Evolutionary conservation across 2,797 vertebrate species (phyloP), one percentile per base, ranked within the genome.

Genomic region (Lepilemur ruficaudatus): DNA sequence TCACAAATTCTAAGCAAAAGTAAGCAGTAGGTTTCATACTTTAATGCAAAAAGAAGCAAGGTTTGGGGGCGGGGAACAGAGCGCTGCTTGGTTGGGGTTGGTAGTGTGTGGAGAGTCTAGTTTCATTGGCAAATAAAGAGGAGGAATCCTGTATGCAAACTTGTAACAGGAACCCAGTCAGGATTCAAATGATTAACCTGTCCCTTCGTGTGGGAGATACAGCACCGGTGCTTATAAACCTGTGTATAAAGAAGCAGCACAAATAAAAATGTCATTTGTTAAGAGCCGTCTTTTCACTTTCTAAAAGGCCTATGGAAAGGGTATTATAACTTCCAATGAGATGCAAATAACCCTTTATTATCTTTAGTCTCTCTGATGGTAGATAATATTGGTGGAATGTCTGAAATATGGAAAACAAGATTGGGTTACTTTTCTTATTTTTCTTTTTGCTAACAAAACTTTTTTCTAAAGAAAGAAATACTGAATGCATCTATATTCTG

Each of bases 131-230:
- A 93, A 78, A 92, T 86, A 95, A 80, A 92, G 70, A 93, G 18
- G 32, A 17, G 75, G 38, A 79, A 88, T 94, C 48, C 80, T 89
- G 50, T 93, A 92, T 82, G 86, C 91, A 95, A 91, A 85, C 76
- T 48, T 96, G 86, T 90, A 97, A 93, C 30, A 69, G 84, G 70
- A 98, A 76, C 52, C 52, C 52, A 61, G 72, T 85, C 57, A 82
- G 23, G 43, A 89, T 55, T 90, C 55, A 82, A 35, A 73, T 32
- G 43, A 17, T 95, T 83, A 91, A 94, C 70, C 75, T 94, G 75
- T 82, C 48, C 38, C 61, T 93, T 50, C 50, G 22, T 73, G 43
- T 84, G 63, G 76, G 89, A 95, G 93, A 89, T 81, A 65, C 1
- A 89, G 52, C 55, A 76, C 82, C 18, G 30, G 61, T 84, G 30